Conservation (phyloP, 2,888 invertebrate genomes). For the Tridacna gigas region DNA sequence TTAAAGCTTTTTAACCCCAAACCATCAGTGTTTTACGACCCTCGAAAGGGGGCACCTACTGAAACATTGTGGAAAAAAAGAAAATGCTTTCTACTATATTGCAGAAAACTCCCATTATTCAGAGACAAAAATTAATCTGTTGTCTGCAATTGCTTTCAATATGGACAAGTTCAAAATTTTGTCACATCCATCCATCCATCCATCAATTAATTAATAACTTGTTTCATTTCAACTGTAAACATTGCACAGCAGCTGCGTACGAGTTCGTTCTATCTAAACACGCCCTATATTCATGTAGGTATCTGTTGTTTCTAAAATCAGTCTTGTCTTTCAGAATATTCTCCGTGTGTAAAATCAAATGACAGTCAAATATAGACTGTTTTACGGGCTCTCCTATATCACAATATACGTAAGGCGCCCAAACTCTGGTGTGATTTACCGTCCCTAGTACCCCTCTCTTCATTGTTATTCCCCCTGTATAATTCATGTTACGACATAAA, state of each 20-base stretch:
- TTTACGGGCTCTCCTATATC: slow-evolving; percentile 14
- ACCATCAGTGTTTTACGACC: no score
- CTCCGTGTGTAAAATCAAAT: slow-evolving; percentile 48
- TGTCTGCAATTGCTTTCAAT: no score
- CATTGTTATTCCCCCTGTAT: slow-evolving; percentile 50
- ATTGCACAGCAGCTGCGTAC: slow-evolving; percentile 54
- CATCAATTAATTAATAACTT: not conserved
- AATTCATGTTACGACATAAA: slow-evolving; percentile 60
- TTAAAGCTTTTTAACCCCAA: no score
- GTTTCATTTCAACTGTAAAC: slow-evolving; percentile 30
- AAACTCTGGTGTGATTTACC: slow-evolving; percentile 31
- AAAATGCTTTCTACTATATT: no score
- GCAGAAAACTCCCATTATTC: no score
- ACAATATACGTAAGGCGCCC: slow-evolving; percentile 60
- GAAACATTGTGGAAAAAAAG: no score
- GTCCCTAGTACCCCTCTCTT: slow-evolving; percentile 40
- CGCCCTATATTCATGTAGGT: slow-evolving; percentile 49
- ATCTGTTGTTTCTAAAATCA: slow-evolving; percentile 46
- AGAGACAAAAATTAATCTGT: no score
- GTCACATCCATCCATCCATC: no score
- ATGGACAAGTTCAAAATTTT: no score
- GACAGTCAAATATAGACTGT: slow-evolving; percentile 52
- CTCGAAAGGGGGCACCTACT: no score
- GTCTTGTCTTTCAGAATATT: slow-evolving; percentile 44
- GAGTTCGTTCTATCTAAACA: slow-evolving; percentile 52